A percentile compares a stretch with the other conserved stretches of the same genome.
Conservation (phyloP, 2,113 vertebrate species). For the Pseudonaja textilis region DNA sequence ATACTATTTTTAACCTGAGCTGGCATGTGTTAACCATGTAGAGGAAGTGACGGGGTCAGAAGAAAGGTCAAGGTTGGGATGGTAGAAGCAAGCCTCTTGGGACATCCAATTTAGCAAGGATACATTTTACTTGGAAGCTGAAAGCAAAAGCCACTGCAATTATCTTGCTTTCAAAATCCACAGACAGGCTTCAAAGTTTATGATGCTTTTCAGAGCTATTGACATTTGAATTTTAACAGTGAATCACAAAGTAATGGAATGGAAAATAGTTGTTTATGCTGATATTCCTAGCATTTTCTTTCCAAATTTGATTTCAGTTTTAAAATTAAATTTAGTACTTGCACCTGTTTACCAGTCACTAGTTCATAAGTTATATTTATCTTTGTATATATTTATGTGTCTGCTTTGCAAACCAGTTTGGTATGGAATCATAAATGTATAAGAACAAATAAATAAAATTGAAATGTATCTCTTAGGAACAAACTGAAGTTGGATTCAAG, state of each 20-base stretch:
- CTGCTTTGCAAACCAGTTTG: neutral
- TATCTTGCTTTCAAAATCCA: neutral
- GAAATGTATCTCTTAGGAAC: constrained; percentile 9
- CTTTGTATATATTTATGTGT: neutral
- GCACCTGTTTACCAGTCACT: neutral
- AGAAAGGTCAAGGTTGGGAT: constrained; percentile 18
- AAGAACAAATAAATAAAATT: constrained; percentile 4
- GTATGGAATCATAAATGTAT: neutral
- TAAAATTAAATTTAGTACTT: neutral
- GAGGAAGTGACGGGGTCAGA: constrained; percentile 5
- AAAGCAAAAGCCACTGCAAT: neutral
- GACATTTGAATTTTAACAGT: neutral
- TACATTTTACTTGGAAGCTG: neutral
- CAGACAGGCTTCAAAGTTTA: neutral
- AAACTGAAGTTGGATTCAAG: neutral
- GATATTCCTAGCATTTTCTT: neutral
- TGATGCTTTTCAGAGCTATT: neutral
- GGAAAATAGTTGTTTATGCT: neutral
- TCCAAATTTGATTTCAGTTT: neutral
- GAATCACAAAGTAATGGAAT: neutral
- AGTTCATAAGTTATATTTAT: neutral
- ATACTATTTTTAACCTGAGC: constrained; percentile 10
- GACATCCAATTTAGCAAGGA: constrained; percentile 1
- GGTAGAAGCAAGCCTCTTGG: constrained; percentile 9
- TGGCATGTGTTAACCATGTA: constrained; percentile 11